Base-by-base conservation (phyloP, 64 coral and sea anemone species). In the Dendrophyllia cribrosa region DNA sequence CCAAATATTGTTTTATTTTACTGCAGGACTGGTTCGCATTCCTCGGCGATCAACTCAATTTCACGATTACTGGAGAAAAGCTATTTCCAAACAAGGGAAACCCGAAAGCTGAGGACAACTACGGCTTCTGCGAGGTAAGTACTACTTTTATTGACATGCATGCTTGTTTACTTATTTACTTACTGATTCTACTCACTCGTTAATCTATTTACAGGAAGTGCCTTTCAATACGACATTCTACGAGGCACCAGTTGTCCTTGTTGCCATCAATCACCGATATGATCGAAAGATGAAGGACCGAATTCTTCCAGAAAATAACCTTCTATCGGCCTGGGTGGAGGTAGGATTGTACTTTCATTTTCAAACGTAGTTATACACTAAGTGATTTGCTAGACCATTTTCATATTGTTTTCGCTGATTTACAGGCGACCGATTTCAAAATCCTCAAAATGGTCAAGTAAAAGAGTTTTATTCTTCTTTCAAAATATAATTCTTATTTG, bases 21-120 rank as follows among this genome's bases (percentile, higher is more conserved):
- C n/a, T 21, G 16, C 46, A 75, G 72, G 72, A 75, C 46, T 75
- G 72, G 72, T 75, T 75, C 17, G 72, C 72, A 19, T 75, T 75
- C 72, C 14, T 16, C 5, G 46, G 46, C 19, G 49, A 75, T 75
- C 26, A 74, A 12, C 20, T 75, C 44, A 75, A 75, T 20, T 75
- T 75, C 20, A 49, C 72, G 9, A 49, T 43, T 17, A 19, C 72
- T 16, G 72, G 72, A 20, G 72, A 75, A 51, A 15, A 20, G 44
- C 2, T 20, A n/a, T 75, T 75, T 5, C 72, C 44, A n/a, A 75
- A 75, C 17, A 51, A 1, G 47, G 72, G 72, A 0, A 51, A 6
- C 3, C 72, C 46, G 5, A 19, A 13, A 49, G 72, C 72, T 50
- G 8, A 19, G 6, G 72, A 34, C 2, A 34, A 34, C 34, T 34